A percentile compares a stretch with the other conserved stretches of the same genome.
phyloP scores from a whole-genome alignment of 2,113 vertebrate species.

The human (Homo sapiens) region DNA sequence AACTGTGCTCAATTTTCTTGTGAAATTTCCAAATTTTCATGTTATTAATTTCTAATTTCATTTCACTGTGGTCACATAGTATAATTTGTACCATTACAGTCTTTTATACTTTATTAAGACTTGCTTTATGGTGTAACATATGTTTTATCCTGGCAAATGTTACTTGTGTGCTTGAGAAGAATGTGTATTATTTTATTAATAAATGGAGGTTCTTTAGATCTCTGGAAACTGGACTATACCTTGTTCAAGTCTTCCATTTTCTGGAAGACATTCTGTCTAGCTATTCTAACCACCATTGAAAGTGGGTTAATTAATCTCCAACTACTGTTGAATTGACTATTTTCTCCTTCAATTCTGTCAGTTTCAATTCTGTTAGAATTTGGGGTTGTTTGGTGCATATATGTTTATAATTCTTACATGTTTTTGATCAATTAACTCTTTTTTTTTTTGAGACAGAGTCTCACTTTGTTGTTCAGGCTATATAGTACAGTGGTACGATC shows the following conservation, averaged over 20 bases:
- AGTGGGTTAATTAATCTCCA: not conserved
- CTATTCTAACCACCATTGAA: conserved; percentile 12
- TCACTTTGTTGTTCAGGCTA: not conserved
- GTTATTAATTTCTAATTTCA: not conserved
- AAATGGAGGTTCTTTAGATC: not conserved
- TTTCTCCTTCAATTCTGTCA: not conserved
- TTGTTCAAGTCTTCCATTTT: not conserved
- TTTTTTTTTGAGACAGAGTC: not conserved
- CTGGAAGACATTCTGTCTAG: not conserved
- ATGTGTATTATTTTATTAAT: not conserved
- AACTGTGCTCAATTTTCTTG: conserved; percentile 3
- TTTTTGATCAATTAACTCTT: not conserved
- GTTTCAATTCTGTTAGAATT: not conserved
- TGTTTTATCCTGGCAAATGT: not conserved
- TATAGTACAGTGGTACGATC: not conserved
- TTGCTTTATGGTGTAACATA: conserved; percentile 10
- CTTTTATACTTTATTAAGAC: not conserved
- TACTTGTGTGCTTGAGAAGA: not conserved
- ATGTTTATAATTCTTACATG: not conserved
- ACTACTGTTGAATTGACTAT: not conserved
- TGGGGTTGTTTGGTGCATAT: not conserved
- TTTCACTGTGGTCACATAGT: not conserved
- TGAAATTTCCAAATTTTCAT: not conserved
- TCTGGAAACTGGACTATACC: not conserved
- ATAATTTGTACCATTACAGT: not conserved